phyloP scores from a whole-genome alignment of 2,888 invertebrate genomes.

The Heliconius ethilla region DNA sequence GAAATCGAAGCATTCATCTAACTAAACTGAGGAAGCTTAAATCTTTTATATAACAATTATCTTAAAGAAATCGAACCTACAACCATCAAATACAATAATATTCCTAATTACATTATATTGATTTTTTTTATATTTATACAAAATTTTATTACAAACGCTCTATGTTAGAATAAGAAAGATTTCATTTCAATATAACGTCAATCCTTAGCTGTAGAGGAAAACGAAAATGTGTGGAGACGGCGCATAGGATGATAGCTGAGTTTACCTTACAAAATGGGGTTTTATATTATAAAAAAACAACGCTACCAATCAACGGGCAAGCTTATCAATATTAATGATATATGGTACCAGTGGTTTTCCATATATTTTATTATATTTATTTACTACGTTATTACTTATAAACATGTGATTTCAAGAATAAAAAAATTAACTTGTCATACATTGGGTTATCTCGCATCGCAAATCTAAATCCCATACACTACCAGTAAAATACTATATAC shows the following conservation, averaged over 20 bases:
- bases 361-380: no score
- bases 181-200: slow-evolving; percentile 17
- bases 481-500: no score
- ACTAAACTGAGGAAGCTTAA: no score
- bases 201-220: background rate
- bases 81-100: no score
- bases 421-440: no score
- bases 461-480: no score
- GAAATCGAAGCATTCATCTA: background rate
- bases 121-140: no score
- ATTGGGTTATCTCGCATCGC: no score
- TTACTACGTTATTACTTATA: background rate
- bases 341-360: background rate
- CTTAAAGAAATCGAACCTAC: no score
- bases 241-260: slow-evolving; percentile 1
- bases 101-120: no score
- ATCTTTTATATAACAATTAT: no score
- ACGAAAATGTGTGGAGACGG: slow-evolving; percentile 2
- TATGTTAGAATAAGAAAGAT: background rate
- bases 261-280: slow-evolving; percentile 15
- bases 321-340: background rate
- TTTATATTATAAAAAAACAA: slow-evolving; percentile 20
- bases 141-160: background rate
- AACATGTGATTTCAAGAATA: background rate
- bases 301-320: background rate